Evolutionary conservation across 2,888 invertebrate species (phyloP).

Genomic region (Aphidius colemani): DNA sequence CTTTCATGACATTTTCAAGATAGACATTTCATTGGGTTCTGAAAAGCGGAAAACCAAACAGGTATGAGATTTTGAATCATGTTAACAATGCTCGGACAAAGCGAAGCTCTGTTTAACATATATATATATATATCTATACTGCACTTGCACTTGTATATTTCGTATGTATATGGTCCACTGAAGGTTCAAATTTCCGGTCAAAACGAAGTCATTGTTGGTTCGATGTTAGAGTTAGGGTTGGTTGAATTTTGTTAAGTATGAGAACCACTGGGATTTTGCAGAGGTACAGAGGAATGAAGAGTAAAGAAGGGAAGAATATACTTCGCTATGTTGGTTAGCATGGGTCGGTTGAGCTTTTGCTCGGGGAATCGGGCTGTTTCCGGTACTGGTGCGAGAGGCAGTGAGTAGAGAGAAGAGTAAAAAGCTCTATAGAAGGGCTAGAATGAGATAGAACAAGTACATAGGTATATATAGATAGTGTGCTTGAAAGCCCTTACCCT

Average conservation of each 20-base stretch:
- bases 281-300: slow-evolving; percentile 6
- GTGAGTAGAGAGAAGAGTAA: slow-evolving; percentile 40
- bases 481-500: slow-evolving; percentile 51
- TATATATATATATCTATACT: neutral
- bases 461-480: slow-evolving; percentile 38
- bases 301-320: slow-evolving; percentile 2
- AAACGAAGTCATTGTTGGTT: slow-evolving; percentile 23
- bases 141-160: neutral
- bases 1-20: too few species aligned
- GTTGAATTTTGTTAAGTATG: slow-evolving; percentile 40
- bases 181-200: slow-evolving; percentile 18
- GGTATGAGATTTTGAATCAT: slow-evolving; percentile 13
- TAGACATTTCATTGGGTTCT: neutral
- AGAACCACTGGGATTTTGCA: slow-evolving; percentile 48
- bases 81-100: slow-evolving; percentile 13
- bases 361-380: slow-evolving; percentile 54
- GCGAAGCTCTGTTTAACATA: neutral
- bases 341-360: slow-evolving; percentile 50
- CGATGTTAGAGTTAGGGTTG: neutral
- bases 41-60: slow-evolving; percentile 13
- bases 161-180: slow-evolving; percentile 1
- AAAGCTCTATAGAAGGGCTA: too few species aligned
- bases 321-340: slow-evolving; percentile 54
- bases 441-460: too few species aligned
- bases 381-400: slow-evolving; percentile 44